Conservation (phyloP, 2,888 invertebrate genomes). For the Brachyptera putata region DNA sequence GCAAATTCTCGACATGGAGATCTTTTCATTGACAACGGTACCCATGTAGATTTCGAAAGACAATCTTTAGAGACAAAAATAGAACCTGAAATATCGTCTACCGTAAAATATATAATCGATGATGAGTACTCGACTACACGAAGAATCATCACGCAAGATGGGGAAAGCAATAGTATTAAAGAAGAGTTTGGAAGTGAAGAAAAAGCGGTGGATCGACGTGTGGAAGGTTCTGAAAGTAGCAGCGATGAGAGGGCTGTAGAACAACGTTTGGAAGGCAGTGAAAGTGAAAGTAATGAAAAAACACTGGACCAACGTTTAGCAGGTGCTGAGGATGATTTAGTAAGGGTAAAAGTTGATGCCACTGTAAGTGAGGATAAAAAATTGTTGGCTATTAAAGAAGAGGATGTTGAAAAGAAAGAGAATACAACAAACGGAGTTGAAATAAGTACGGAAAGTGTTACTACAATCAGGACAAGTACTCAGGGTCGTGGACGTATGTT, state of each 20-base stretch:
- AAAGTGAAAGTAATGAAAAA: neutral
- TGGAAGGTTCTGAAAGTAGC: neutral
- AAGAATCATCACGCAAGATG: conserved; percentile 47
- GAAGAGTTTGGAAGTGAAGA: neutral
- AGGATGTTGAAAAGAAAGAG: neutral
- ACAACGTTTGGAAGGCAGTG: neutral
- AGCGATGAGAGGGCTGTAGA: neutral
- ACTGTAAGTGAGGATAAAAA: neutral
- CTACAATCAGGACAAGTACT: neutral
- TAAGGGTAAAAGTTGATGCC: neutral
- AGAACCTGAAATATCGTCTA: conserved; percentile 47
- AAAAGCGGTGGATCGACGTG: neutral
- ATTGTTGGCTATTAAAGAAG: neutral
- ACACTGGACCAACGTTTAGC: neutral
- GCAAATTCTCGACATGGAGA: conserved; percentile 3
- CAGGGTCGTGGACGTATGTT: conserved; percentile 16
- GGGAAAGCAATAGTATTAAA: conserved; percentile 14
- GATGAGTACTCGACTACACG: conserved; percentile 52
- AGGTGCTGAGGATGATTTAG: neutral
- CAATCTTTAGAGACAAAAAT: conserved; percentile 55
- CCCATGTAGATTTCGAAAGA: conserved; percentile 49
- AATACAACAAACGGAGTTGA: too few species aligned
- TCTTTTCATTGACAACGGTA: conserved; percentile 44
- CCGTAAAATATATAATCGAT: conserved; percentile 46
- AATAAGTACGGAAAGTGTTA: too few species aligned